Evolutionary conservation across 2,113 vertebrate species (phyloP).

Genomic region (Otis tarda): DNA sequence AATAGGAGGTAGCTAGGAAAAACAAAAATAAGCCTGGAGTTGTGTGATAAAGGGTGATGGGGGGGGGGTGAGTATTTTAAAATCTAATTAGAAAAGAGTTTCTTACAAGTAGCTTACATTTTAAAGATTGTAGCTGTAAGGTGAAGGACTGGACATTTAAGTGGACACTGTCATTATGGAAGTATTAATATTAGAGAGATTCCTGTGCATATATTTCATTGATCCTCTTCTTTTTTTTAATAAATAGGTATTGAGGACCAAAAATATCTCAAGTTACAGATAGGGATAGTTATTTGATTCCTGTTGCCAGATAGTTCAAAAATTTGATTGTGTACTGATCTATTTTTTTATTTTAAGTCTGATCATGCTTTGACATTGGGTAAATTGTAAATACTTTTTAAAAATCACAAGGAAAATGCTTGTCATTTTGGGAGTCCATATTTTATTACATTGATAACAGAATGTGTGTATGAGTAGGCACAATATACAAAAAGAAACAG

Average conservation of each 20-base stretch:
- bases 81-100: neutral
- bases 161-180: neutral
- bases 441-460: neutral
- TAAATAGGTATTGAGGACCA: neutral
- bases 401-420: neutral
- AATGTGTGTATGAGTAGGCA: neutral
- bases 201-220: neutral
- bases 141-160: neutral
- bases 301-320: neutral
- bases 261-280: neutral
- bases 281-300: neutral
- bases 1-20: neutral
- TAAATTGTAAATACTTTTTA: neutral
- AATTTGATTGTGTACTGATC: neutral
- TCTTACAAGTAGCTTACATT: neutral
- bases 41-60: neutral
- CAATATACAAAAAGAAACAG: neutral
- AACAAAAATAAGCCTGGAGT: neutral
- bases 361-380: neutral
- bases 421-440: neutral
- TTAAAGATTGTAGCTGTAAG: neutral
- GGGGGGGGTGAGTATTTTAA: neutral
- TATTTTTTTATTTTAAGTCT: neutral
- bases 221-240: neutral
- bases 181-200: neutral